phyloP scores from a whole-genome alignment of 2,113 vertebrate genomes.

The Hippopotamus amphibius region DNA sequence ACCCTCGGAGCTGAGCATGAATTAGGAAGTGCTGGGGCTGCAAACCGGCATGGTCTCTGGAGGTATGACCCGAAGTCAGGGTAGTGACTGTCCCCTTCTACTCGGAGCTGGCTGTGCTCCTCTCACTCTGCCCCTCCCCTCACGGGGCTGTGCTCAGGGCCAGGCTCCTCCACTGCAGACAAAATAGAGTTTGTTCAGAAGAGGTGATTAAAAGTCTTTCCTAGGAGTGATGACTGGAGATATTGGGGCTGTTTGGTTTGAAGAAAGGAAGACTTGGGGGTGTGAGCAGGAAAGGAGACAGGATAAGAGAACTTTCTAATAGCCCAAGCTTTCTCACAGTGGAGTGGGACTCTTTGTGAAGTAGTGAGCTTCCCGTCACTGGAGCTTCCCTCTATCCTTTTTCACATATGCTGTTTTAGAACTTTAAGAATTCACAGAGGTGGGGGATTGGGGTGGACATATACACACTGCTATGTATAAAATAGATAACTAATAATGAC shows the following conservation, averaged over 20 bases:
- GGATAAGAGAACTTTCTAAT: neutral
- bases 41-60: neutral
- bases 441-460: too few species aligned
- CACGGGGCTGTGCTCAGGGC: neutral
- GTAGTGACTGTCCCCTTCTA: neutral
- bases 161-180: neutral
- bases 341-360: neutral
- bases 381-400: neutral
- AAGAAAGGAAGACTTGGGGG: neutral
- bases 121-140: neutral
- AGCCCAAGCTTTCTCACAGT: neutral
- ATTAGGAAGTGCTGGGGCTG: neutral
- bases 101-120: neutral
- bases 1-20: neutral
- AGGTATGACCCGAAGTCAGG: neutral
- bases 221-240: neutral
- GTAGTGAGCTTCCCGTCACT: neutral
- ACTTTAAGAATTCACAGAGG: neutral
- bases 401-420: neutral
- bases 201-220: neutral
- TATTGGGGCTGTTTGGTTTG: neutral
- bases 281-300: neutral
- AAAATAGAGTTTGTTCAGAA: neutral
- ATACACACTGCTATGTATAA: too few species aligned
- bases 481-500: too few species aligned